Base-by-base conservation (phyloP, 1,140 invertebrate species). In the Bombus consobrinus region DNA sequence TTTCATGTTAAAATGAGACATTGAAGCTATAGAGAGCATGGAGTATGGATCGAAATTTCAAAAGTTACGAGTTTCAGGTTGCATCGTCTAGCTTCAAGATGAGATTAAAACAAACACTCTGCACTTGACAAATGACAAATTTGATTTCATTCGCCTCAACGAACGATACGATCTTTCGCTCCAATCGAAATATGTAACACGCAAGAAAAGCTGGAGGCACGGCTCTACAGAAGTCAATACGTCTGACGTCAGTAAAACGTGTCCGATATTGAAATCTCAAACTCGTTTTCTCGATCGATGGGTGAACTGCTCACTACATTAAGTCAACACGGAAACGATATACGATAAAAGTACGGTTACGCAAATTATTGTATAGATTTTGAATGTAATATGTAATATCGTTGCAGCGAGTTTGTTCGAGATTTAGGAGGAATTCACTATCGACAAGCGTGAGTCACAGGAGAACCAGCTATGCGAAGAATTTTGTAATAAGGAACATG, bases 401-500 rank as follows among this genome's bases (percentile, higher is more conserved):
- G 72, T 62, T 5, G 41, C 10, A 41, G 39, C 8, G 13, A 10
- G n/a, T 3, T 82, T 32, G 13, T 43, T 32, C 39, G 3, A 8
- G 28, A 6, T 39, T 72, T 41, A 34, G 9, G 10, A 64, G 72
- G 39, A 66, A 83, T 83, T 76, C 18, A 2, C 28, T 72, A n/a
- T 76, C 73, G 74, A 72, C 39, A n/a, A 28, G 74, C 59, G 59
- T 66, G 72, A 83, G 59, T 83, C 72, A 76, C 13, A 15, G 5
- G n/a, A 3, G 66, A 39, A 22, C 43, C 32, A n/a, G 59, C 41
- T 34, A n/a, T 41, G 73, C 5, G 13, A 9, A 25, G 57, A 76
- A 83, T 83, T 83, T 83, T 74, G 13, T 76, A 83, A 75, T 76
- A 66, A 76, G 73, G 81, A 76, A 37, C 81, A 47, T 32, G 59